Evolutionary conservation across 2,888 invertebrate species (phyloP).

Genomic region (Pammene aurita): DNA sequence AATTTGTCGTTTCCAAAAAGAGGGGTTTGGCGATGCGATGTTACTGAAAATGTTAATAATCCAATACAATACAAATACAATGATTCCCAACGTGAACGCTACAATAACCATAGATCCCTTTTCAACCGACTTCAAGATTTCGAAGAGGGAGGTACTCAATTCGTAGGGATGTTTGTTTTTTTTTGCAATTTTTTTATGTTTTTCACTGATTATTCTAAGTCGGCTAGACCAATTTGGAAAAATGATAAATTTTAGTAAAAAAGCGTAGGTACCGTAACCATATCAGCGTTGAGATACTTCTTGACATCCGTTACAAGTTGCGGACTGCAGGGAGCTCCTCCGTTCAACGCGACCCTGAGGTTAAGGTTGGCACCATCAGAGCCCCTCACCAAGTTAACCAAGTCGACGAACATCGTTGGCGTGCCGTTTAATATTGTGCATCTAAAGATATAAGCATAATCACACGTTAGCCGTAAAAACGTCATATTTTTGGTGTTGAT

Average conservation of each 20-base stretch:
- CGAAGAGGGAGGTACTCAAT: too few relatives aligned
- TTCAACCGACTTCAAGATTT: too few relatives aligned
- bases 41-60: too few relatives aligned
- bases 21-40: too few relatives aligned
- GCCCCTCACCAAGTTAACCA: constrained; percentile 75
- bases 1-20: too few relatives aligned
- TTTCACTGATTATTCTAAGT: too few relatives aligned
- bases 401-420: constrained; percentile 94
- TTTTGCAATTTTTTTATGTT: too few relatives aligned
- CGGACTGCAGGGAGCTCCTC: constrained; percentile 90
- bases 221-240: too few relatives aligned
- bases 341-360: constrained; percentile 84
- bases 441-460: constrained; percentile 65
- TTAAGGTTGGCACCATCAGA: constrained; percentile 70
- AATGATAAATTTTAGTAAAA: too few relatives aligned
- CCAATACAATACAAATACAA: too few relatives aligned
- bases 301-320: constrained; percentile 83
- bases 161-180: too few relatives aligned
- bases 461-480: not conserved
- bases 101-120: not conserved
- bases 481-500: too few relatives aligned
- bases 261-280: constrained; percentile 72
- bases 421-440: constrained; percentile 90
- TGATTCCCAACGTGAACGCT: not conserved
- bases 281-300: constrained; percentile 72